A percentile compares a stretch with the other conserved stretches of the same genome.
These are phyloP conservation scores for Listronotus bonariensis DNA, from an alignment of 1,140 invertebrate genomes.

Conservation along the genomic window DNA sequence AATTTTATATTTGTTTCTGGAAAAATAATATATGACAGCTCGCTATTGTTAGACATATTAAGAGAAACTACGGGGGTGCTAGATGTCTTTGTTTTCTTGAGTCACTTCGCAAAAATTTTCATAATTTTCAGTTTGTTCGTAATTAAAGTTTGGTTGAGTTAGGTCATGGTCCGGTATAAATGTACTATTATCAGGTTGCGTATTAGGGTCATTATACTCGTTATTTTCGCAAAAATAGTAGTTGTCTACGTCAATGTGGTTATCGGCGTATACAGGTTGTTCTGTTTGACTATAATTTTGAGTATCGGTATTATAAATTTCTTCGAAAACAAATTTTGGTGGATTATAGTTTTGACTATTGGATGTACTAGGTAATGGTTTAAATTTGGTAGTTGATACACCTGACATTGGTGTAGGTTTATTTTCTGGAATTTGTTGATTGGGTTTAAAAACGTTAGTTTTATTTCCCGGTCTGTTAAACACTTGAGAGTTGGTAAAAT, in stretches of 20 bases:
- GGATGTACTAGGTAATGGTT: not conserved
- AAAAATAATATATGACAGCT: conserved; percentile 21
- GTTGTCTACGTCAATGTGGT: not conserved
- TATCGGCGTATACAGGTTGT: not conserved
- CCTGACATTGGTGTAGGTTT: conserved; percentile 1
- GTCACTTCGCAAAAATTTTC: not conserved
- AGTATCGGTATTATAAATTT: conserved; percentile 8
- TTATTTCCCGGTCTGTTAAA: not conserved
- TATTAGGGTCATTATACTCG: not conserved
- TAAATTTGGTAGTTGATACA: conserved; percentile 1
- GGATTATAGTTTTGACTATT: not conserved
- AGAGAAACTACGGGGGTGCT: conserved; percentile 11
- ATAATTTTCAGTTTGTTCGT: not conserved
- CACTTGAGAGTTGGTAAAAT: not conserved
- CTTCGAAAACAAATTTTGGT: conserved; percentile 12
- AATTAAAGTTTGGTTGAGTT: not conserved
- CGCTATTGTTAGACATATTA: conserved; percentile 9
- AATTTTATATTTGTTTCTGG: conserved; percentile 21
- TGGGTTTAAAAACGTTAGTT: conserved; percentile 19
- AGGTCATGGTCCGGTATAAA: no score
- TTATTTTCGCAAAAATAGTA: not conserved
- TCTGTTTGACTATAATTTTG: no score
- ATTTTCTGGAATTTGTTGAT: not conserved
- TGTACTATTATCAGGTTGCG: no score
- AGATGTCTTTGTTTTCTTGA: not conserved